Evolutionary conservation across 2,888 invertebrate genomes (phyloP), one percentile per base, ranked within the genome.

Genomic region (Phyllotreta striolata): DNA sequence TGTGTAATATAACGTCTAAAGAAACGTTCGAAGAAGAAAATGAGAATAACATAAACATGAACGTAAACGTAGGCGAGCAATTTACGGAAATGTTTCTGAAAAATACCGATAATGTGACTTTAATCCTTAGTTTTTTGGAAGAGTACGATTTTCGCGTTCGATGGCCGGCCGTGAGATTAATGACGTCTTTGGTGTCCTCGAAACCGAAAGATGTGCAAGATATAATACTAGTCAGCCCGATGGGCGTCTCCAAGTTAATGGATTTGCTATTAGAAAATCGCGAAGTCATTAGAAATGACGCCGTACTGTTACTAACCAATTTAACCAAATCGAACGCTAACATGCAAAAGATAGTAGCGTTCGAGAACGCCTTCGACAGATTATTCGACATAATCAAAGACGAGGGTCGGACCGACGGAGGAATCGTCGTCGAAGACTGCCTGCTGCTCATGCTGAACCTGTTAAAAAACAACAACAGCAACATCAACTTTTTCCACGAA

Each of bases 401-500:
- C 63, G 78, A 78, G 66, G 76, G 74, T 14, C 57, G 65, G 52
- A 91, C 94, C 1, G 95, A 97, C 79, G 98, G 97, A 51, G 97
- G 96, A 66, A 97, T 99, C 59, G 95, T 99, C 0, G 98, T 98
- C 0, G 98, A 99, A 84, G 99, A 99, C 82, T 98, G 98, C 80
- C 84, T 99, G 2, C 84, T 95, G 44, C 84, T 99, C 2, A 91
- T 99, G 88, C 83, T 97, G 60, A 98, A 97, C 83, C 85, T 99
- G 57, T 82, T 99, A 9, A 91, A 92, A 77, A 96, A 96, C 76
- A 99, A 99, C 79, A 89, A 93, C 9, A 97, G 96, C 73, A 99
- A 99, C 82, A 98, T 98, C 71, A 97, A 96, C 79, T 96, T 98
- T 78, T 99, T 99, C 79, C 95, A 97, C 83, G 99, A 99, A 84